Conservation (phyloP, 2,113 vertebrate genomes). For the Tringa solitaria region DNA sequence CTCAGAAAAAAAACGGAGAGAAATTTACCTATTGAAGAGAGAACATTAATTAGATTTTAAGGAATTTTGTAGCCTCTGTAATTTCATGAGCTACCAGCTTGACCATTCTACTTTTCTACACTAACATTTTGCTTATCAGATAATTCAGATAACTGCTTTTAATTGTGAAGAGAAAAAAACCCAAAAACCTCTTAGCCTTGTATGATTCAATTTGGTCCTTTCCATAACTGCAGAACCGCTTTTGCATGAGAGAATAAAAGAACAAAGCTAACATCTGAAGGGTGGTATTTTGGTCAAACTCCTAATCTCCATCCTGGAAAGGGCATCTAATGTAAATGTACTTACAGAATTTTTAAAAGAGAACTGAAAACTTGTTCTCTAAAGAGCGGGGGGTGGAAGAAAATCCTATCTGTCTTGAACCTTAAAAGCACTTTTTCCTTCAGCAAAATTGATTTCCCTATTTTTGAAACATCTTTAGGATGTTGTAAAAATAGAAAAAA, state of each 20-base stretch:
- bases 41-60: neutral
- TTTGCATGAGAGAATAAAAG: neutral
- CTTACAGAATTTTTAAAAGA: neutral
- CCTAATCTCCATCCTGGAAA: neutral
- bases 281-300: neutral
- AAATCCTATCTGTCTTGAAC: neutral
- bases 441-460: neutral
- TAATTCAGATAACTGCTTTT: neutral
- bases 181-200: neutral
- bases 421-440: neutral
- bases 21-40: neutral
- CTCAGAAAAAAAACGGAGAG: neutral
- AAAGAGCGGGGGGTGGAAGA: accelerated
- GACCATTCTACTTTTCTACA: neutral
- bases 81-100: neutral
- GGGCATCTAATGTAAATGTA: neutral
- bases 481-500: neutral
- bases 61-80: neutral
- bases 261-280: neutral
- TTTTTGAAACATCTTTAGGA: neutral
- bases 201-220: neutral
- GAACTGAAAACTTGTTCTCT: neutral
- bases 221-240: neutral
- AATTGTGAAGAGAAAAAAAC: neutral
- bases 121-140: neutral